phyloP scores from a whole-genome alignment of 2,113 vertebrate species.

The Oncorhynchus keta region DNA sequence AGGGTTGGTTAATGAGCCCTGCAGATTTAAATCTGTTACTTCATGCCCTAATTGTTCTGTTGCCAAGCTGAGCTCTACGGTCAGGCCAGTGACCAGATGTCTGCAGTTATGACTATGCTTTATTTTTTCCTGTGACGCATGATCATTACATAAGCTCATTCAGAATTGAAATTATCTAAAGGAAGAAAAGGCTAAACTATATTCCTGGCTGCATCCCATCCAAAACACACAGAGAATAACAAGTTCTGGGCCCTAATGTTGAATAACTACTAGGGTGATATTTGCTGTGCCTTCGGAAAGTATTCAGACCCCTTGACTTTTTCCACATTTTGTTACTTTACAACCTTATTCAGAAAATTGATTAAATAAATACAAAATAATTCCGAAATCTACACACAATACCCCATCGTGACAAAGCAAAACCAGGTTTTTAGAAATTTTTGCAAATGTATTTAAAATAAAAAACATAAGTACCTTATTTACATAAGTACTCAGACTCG shows the following conservation, averaged over 20 bases:
- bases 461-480: too few species aligned
- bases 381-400: too few species aligned
- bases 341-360: too few species aligned
- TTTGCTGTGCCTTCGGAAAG: too few species aligned
- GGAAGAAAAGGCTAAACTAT: not conserved
- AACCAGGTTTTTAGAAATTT: too few species aligned
- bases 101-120: not conserved
- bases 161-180: not conserved
- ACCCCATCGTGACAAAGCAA: not conserved
- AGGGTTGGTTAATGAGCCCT: not conserved
- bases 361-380: too few species aligned
- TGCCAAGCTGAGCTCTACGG: not conserved
- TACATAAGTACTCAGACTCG: too few species aligned
- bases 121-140: slow-evolving; percentile 2
- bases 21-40: not conserved
- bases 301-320: too few species aligned
- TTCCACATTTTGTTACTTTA: too few species aligned
- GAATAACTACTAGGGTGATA: too few species aligned
- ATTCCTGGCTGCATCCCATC: not conserved
- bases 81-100: not conserved
- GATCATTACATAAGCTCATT: slow-evolving; percentile 19
- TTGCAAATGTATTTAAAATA: too few species aligned
- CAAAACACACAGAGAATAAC: not conserved
- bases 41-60: not conserved
- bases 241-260: too few species aligned